These are phyloP conservation scores for Drosophila ironensis DNA, from an alignment of 1,140 invertebrate genomes.

Conservation along the genomic window DNA sequence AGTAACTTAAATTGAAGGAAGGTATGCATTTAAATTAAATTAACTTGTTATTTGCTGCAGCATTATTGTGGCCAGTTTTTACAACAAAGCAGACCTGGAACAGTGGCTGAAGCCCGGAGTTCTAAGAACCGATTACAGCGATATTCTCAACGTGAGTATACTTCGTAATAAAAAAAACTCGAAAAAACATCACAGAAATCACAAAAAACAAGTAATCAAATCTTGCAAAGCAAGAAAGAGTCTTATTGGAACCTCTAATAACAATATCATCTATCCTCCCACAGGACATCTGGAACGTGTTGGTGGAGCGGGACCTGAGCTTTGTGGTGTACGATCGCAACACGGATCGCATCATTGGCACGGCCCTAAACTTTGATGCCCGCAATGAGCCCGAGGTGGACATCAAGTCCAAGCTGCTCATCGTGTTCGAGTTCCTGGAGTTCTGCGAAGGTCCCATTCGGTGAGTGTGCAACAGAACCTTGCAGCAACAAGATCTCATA, in stretches of 20 bases:
- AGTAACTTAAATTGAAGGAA: conserved; percentile 27
- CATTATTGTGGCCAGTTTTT: conserved; percentile 92
- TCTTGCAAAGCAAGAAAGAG: too few relatives aligned
- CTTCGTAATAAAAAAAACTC: too few relatives aligned
- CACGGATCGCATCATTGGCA: conserved; percentile 83
- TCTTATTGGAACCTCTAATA: too few relatives aligned
- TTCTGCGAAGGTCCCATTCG: conserved; percentile 88
- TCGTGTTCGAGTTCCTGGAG: conserved; percentile 91
- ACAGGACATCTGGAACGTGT: conserved; percentile 85
- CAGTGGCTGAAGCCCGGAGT: conserved; percentile 87
- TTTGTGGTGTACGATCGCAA: conserved; percentile 84
- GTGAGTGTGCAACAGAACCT: conserved; percentile 67
- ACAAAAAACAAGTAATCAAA: too few relatives aligned
- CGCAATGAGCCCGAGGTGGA: conserved; percentile 89
- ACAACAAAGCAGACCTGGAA: conserved; percentile 91
- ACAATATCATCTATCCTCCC: not conserved
- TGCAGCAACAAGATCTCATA: not conserved
- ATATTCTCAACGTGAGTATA: conserved; percentile 84
- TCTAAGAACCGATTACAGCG: conserved; percentile 85
- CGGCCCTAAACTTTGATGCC: conserved; percentile 90
- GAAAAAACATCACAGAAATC: not conserved
- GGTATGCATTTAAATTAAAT: not conserved
- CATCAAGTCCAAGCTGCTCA: conserved; percentile 85
- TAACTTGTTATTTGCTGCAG: conserved; percentile 82
- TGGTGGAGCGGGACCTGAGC: conserved; percentile 87